These are phyloP conservation scores for Chaenodraco wilsoni DNA, from an alignment of 2,797 vertebrate species.

Conservation along the genomic window DNA sequence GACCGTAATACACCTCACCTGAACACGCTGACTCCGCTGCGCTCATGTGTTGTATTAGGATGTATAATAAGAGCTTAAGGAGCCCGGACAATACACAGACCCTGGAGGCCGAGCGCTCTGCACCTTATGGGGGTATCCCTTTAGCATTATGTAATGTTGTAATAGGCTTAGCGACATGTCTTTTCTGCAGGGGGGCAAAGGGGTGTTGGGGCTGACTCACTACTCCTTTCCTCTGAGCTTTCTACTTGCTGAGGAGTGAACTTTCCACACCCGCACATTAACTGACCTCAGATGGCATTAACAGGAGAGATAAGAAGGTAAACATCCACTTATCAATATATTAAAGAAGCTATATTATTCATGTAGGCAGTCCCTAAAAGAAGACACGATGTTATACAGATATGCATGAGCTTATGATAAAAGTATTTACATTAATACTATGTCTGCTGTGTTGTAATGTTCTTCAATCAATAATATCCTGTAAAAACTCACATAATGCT, in stretches of 20 bases:
- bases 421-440: neutral
- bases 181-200: slow-evolving; percentile 38
- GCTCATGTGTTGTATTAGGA: slow-evolving; percentile 42
- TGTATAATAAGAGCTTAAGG: slow-evolving; percentile 55
- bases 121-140: slow-evolving; percentile 68
- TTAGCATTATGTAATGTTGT: slow-evolving; percentile 69
- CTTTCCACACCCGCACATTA: slow-evolving; percentile 56
- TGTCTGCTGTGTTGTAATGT: neutral
- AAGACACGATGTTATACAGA: no score
- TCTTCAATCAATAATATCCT: neutral
- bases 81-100: slow-evolving; percentile 45
- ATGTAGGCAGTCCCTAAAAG: no score
- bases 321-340: neutral
- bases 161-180: slow-evolving; percentile 70
- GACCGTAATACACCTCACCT: slow-evolving; percentile 19
- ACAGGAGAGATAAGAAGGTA: neutral
- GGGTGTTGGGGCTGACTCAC: slow-evolving; percentile 62
- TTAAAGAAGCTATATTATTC: neutral
- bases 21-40: slow-evolving; percentile 42
- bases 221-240: slow-evolving; percentile 64
- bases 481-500: neutral
- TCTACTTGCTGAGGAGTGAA: slow-evolving; percentile 60
- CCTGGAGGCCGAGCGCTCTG: slow-evolving; percentile 44
- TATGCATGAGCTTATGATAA: neutral
- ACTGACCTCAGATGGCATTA: slow-evolving; percentile 26